Evolutionary conservation across 2,888 invertebrate species (phyloP), one percentile per base, ranked within the genome.

Genomic region (Microctonus aethiopoides): DNA sequence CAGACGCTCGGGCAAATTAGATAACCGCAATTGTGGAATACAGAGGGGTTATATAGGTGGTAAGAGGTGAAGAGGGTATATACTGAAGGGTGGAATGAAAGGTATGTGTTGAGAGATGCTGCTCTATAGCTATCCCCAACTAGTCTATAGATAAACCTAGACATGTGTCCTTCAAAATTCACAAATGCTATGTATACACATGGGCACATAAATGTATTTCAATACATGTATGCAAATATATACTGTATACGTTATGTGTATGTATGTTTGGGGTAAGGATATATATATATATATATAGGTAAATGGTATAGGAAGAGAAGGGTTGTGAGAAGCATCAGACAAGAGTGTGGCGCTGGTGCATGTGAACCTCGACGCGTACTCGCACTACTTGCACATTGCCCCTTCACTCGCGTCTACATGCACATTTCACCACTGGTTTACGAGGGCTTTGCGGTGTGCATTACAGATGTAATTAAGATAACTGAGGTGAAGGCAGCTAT

Each of bases 391-490:
- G 20, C 41, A 29, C 60, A 20, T 63, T 59, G 60, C 68, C 46
- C 56, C 68, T n/a, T 59, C 62, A 34, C 20, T 34, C 32, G 64
- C 51, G 59, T 46, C 62, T 59, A n/a, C 20, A 46, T 46, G 5
- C 7, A 7, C 29, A 29, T 29, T 29, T 54, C 66, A 72, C 65
- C 67, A 67, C 46, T 46, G 46, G 46, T 46, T 46, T 67, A 51
- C 54, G 72, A 29, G 71, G 74, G 79, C 74, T 76, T 74, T 81
- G 82, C 78, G 83, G 84, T 80, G 80, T 84, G 82, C 82, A 84
- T 84, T 85, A 84, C 84, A 84, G 84, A 85, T 84, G 84, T 84
- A 84, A 85, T 85, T 84, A 84, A 85, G 84, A 84, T 85, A 84
- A 81, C 84, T 80, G 83, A 83, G 84, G 84, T 83, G 83, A 83